Conservation (phyloP, 2,113 vertebrate species). For the Hippolais icterina region DNA sequence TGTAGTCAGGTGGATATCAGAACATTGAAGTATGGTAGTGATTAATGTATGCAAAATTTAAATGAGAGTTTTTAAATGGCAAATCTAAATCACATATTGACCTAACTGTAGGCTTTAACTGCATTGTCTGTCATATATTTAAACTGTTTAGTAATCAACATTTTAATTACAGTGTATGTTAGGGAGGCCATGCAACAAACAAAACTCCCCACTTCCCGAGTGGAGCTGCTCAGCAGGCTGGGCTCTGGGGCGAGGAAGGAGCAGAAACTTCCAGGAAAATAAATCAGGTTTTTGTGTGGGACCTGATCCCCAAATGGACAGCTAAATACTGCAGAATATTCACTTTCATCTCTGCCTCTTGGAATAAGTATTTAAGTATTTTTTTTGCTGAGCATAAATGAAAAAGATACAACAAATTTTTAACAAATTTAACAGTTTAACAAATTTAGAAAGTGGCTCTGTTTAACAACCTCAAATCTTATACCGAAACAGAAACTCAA, state of each 20-base stretch:
- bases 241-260: not conserved
- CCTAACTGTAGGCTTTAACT: constrained; percentile 80
- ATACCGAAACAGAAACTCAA: too few species aligned
- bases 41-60: constrained; percentile 97
- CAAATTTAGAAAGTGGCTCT: too few species aligned
- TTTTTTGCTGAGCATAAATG: too few species aligned
- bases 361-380: too few species aligned
- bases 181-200: constrained; percentile 68
- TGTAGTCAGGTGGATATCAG: constrained; percentile 97
- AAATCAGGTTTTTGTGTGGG: too few species aligned
- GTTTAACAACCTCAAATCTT: too few species aligned
- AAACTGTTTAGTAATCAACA: constrained; percentile 79
- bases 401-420: too few species aligned
- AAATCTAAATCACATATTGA: constrained; percentile 87
- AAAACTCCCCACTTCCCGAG: constrained; percentile 41
- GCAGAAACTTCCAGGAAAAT: not conserved
- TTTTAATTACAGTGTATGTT: constrained; percentile 74
- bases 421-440: too few species aligned
- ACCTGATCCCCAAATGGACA: too few species aligned
- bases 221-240: not conserved
- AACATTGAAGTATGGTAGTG: constrained; percentile 90
- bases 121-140: constrained; percentile 80
- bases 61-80: constrained; percentile 88
- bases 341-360: too few species aligned
- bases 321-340: too few species aligned